Conservation (phyloP, 1,140 invertebrate genomes). For the Saccostrea glomerata region DNA sequence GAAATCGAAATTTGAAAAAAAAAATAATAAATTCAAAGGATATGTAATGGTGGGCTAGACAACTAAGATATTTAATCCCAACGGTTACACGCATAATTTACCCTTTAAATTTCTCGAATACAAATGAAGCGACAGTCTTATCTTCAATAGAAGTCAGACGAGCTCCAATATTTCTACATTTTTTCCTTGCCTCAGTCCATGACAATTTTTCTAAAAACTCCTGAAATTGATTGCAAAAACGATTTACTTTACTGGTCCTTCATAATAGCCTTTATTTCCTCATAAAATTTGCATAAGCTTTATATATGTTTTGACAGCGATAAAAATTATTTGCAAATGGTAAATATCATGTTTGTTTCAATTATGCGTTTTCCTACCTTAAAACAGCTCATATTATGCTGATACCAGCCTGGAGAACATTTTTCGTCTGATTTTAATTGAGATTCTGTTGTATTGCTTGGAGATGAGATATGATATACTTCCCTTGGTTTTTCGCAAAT, state of each 20-base stretch:
- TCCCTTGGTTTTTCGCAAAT: background rate
- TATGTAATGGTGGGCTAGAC: no score
- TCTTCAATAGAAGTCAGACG: background rate
- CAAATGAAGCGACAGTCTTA: background rate
- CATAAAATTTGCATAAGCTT: no score
- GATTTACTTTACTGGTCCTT: no score
- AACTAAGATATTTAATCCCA: no score
- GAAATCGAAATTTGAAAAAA: no score
- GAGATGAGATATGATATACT: background rate
- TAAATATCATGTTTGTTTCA: background rate
- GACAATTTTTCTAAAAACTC: conserved; percentile 3
- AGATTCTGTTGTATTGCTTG: background rate
- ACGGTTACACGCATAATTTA: background rate
- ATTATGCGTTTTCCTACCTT: background rate
- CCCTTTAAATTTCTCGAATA: background rate
- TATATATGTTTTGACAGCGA: no score
- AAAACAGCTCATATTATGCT: background rate
- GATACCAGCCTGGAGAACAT: background rate
- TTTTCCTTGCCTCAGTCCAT: background rate
- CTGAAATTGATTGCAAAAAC: background rate
- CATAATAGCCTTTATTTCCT: no score
- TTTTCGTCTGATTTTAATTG: background rate
- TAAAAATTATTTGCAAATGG: background rate
- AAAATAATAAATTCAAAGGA: no score
- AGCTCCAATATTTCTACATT: background rate